These are phyloP conservation scores for Heliothis virescens DNA, from an alignment of 1,140 invertebrate species.

Conservation along the genomic window DNA sequence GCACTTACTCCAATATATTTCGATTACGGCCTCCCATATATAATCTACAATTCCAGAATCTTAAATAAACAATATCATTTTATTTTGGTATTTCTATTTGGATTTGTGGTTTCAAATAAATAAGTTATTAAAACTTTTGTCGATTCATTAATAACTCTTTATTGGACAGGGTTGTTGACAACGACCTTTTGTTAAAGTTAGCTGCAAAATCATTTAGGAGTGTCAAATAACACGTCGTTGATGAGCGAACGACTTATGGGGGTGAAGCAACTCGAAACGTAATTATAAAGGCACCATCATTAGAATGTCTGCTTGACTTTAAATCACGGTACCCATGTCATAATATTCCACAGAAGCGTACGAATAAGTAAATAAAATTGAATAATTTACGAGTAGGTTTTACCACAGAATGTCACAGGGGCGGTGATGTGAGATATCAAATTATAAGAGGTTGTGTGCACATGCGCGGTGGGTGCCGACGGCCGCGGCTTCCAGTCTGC, in stretches of 20 bases:
- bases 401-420: constrained; percentile 78
- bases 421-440: constrained; percentile 83
- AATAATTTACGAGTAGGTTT: constrained; percentile 79
- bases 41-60: not conserved
- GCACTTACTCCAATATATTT: constrained; percentile 52
- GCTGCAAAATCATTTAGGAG: no score
- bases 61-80: constrained; percentile 15
- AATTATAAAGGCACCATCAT: constrained; percentile 8
- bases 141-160: no score
- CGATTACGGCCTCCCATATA: constrained; percentile 7
- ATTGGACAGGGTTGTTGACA: no score
- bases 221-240: no score
- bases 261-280: not conserved
- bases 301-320: constrained; percentile 6
- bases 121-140: not conserved
- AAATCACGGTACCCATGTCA: constrained; percentile 50
- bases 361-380: constrained; percentile 78
- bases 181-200: no score
- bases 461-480: constrained; percentile 68
- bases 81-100: not conserved
- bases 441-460: constrained; percentile 79
- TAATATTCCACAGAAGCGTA: constrained; percentile 59
- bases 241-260: constrained; percentile 4
- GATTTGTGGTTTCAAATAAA: not conserved
- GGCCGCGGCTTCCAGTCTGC: constrained; percentile 75